Evolutionary conservation across 2,797 vertebrate genomes (phyloP).

Genomic region (Pelobates cultripes): DNA sequence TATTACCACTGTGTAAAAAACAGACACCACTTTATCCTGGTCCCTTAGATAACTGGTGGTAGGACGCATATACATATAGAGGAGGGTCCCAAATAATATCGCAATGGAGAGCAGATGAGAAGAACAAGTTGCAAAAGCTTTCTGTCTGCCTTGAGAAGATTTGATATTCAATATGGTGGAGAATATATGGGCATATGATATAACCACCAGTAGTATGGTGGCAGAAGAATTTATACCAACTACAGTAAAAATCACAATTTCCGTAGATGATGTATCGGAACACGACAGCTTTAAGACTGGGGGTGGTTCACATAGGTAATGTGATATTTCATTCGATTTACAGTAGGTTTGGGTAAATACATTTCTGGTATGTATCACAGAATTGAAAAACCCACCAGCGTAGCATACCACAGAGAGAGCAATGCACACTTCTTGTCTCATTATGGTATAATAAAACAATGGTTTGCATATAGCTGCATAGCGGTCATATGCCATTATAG

Average conservation of each 20-base stretch:
- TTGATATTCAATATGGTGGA: neutral
- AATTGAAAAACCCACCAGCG: conserved; percentile 4
- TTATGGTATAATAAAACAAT: conserved; percentile 14
- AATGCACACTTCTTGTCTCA: conserved; percentile 6
- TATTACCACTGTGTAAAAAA: conserved; percentile 41
- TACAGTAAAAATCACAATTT: neutral
- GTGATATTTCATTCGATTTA: conserved; percentile 2
- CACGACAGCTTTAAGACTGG: conserved; percentile 24
- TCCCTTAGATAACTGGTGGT: neutral
- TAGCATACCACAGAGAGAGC: neutral
- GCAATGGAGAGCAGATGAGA: neutral
- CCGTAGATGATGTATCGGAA: neutral
- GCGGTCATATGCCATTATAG: conserved; percentile 32
- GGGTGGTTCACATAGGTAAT: conserved; percentile 22
- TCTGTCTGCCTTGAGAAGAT: neutral
- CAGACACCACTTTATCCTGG: conserved; percentile 37
- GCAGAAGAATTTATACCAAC: neutral
- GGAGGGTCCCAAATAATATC: neutral
- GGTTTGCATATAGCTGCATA: conserved; percentile 23
- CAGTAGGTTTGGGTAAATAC: conserved; percentile 9
- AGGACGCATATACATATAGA: neutral
- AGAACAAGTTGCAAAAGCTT: conserved; percentile 1
- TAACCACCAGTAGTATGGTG: neutral
- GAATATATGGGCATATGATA: neutral
- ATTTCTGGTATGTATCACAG: conserved; percentile 2